phyloP scores from a whole-genome alignment of 2,888 invertebrate genomes.

The Campoletis raptor region DNA sequence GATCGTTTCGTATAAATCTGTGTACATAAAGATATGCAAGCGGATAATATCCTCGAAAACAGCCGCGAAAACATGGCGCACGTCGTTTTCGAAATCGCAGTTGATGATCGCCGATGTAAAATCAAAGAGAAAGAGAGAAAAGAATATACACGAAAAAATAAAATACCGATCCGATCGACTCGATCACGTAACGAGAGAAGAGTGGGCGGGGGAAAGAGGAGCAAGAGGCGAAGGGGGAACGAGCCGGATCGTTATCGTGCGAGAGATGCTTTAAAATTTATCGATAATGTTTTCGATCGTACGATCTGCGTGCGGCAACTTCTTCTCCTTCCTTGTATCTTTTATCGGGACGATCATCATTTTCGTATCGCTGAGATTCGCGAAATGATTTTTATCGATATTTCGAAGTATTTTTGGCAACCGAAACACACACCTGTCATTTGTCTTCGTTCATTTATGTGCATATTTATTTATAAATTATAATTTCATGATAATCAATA shows the following conservation, averaged over 20 bases:
- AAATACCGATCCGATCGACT: slow-evolving; percentile 27
- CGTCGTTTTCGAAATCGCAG: slow-evolving; percentile 35
- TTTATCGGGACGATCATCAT: slow-evolving; percentile 16
- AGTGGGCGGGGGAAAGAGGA: neutral
- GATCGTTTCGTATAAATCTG: slow-evolving; percentile 52
- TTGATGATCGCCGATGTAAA: slow-evolving; percentile 29
- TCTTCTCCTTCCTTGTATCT: slow-evolving; percentile 12
- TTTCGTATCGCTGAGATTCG: slow-evolving; percentile 44
- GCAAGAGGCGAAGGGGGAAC: neutral
- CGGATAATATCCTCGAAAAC: slow-evolving; percentile 32
- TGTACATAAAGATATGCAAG: slow-evolving; percentile 51
- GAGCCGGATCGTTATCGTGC: slow-evolving; percentile 54
- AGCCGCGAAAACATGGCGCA: slow-evolving; percentile 30
- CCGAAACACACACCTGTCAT: slow-evolving; percentile 35
- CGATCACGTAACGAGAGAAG: slow-evolving; percentile 49
- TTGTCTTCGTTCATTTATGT: neutral
- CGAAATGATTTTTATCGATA: slow-evolving; percentile 43
- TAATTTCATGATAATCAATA: neutral
- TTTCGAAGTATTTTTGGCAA: slow-evolving; percentile 23
- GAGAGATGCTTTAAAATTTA: slow-evolving; percentile 55
- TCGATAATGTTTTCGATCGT: slow-evolving; percentile 47
- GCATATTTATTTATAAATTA: neutral
- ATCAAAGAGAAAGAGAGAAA: neutral
- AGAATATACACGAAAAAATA: slow-evolving; percentile 8
- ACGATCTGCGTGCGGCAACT: slow-evolving; percentile 19